A percentile compares a stretch with the other conserved stretches of the same genome.
Evolutionary conservation across 2,113 vertebrate species (phyloP).

Genomic region (Ariopsis seemanni): DNA sequence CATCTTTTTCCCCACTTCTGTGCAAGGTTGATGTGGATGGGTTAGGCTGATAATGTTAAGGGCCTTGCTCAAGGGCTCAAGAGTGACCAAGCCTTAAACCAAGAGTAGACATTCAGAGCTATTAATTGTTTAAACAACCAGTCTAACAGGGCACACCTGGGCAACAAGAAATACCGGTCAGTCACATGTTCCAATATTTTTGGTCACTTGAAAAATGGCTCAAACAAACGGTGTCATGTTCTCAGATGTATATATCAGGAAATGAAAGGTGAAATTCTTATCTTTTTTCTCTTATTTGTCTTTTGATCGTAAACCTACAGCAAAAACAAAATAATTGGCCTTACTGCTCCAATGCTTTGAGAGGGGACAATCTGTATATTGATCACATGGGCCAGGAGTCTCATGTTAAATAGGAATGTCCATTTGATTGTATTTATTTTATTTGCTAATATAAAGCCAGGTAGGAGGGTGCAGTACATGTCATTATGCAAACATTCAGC

Average conservation of each 20-base stretch:
- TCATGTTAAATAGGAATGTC: background rate
- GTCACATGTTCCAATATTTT: background rate
- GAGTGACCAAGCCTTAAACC: too few species aligned
- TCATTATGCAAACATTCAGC: background rate
- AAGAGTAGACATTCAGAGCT: background rate
- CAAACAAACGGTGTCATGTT: background rate
- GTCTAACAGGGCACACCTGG: too few species aligned
- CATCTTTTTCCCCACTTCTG: too few species aligned
- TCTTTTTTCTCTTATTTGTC: background rate
- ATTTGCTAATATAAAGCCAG: background rate
- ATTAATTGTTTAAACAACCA: background rate
- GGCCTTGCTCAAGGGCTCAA: too few species aligned
- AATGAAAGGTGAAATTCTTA: background rate
- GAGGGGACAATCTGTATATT: background rate
- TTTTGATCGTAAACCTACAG: background rate
- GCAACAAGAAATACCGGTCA: background rate
- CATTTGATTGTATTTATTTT: background rate
- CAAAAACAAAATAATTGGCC: background rate
- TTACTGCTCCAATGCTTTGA: background rate
- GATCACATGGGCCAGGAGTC: background rate
- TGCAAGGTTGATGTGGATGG: too few species aligned
- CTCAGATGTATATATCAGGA: background rate
- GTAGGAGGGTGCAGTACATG: background rate
- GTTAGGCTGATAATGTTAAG: too few species aligned
- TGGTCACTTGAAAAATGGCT: background rate